Percentiles rank a stretch among this genome's conserved stretches.
Evolutionary conservation across 2,888 invertebrate species (phyloP).

Genomic region (Pardosa pseudoannulata): DNA sequence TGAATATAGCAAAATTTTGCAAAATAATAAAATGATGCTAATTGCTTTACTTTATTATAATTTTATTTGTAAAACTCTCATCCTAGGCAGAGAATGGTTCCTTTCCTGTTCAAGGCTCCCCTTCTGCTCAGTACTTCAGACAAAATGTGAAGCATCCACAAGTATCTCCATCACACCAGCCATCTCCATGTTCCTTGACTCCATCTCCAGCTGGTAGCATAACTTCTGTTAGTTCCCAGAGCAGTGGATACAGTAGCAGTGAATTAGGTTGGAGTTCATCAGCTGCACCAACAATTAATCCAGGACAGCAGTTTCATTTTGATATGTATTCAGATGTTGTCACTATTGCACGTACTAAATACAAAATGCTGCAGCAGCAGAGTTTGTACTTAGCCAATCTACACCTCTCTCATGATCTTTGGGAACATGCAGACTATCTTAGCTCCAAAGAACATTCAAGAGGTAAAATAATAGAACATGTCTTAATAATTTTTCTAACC

Average conservation of each 20-base stretch:
- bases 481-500: no score
- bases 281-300: slow-evolving; percentile 11
- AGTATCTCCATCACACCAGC: slow-evolving; percentile 44
- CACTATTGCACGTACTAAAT: slow-evolving; percentile 85
- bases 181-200: slow-evolving; percentile 91
- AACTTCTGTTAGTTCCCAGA: slow-evolving; percentile 86
- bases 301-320: slow-evolving; percentile 14
- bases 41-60: no score
- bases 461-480: no score
- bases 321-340: slow-evolving; percentile 75
- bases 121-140: slow-evolving; percentile 18
- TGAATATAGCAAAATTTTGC: no score
- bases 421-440: slow-evolving; percentile 91
- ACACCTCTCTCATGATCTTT: slow-evolving; percentile 89
- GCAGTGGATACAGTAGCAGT: slow-evolving; percentile 83
- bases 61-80: not conserved
- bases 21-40: no score
- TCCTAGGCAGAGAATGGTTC: slow-evolving; percentile 47
- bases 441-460: slow-evolving; percentile 87
- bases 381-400: slow-evolving; percentile 88
- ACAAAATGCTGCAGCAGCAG: slow-evolving; percentile 88
- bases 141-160: slow-evolving; percentile 41
- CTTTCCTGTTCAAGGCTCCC: slow-evolving; percentile 39
- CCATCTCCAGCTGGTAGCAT: slow-evolving; percentile 91
- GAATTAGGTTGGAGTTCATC: slow-evolving; percentile 78